These are phyloP conservation scores for Progne subis DNA, from an alignment of 2,113 vertebrate genomes.

Conservation along the genomic window DNA sequence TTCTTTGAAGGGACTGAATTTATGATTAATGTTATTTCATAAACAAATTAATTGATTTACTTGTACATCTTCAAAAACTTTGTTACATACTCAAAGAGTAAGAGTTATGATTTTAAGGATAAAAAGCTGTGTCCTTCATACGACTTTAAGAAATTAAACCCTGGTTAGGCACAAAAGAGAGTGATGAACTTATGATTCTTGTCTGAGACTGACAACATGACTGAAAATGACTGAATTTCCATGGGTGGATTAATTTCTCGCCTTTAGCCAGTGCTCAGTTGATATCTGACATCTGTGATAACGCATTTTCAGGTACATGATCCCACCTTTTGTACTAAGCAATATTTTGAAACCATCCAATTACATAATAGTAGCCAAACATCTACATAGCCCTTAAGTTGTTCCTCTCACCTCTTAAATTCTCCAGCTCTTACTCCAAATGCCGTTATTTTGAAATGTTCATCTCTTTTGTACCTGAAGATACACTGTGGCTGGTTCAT, in stretches of 20 bases:
- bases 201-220: background rate
- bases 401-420: background rate
- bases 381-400: background rate
- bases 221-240: background rate
- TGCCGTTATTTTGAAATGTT: background rate
- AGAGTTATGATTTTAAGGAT: background rate
- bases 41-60: conserved; percentile 43
- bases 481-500: background rate
- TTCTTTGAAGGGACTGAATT: conserved; percentile 36
- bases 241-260: background rate
- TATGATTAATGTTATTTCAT: conserved; percentile 13
- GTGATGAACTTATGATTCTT: background rate
- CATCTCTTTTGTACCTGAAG: background rate
- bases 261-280: background rate
- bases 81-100: background rate
- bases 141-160: background rate
- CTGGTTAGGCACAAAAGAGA: background rate
- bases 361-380: background rate
- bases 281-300: background rate
- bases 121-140: background rate
- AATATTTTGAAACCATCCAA: background rate
- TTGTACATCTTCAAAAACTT: conserved; percentile 9
- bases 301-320: background rate
- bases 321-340: background rate
- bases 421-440: background rate